Evolutionary conservation across 2,797 vertebrate species (phyloP).

Genomic region (Chaetophractus vellerosus): DNA sequence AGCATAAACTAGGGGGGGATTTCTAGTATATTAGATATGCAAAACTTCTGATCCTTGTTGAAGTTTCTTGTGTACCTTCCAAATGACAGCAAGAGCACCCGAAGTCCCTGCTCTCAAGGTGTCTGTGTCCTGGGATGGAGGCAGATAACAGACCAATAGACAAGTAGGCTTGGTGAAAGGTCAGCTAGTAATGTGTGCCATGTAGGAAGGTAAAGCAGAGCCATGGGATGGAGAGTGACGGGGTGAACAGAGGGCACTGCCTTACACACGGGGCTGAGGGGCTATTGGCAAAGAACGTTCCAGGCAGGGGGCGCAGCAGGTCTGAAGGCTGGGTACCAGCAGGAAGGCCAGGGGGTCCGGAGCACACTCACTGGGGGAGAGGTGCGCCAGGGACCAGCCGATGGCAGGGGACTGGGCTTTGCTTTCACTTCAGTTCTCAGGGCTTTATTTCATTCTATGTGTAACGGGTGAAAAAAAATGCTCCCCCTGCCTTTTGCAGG

Average conservation of each 20-base stretch:
- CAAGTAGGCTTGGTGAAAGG: neutral
- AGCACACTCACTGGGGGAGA: neutral
- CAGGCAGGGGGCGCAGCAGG: neutral
- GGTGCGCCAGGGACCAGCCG: rapidly evolving
- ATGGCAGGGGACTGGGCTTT: neutral
- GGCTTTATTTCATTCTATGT: neutral
- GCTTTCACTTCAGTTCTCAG: neutral
- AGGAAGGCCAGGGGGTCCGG: neutral
- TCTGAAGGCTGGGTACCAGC: no score
- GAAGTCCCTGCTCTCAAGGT: neutral
- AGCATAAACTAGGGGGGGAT: neutral
- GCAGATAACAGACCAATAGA: neutral
- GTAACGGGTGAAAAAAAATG: neutral
- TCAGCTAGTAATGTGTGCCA: neutral
- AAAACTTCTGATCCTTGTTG: neutral
- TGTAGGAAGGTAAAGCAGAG: neutral
- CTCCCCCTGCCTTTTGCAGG: neutral
- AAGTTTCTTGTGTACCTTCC: neutral
- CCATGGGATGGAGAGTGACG: neutral
- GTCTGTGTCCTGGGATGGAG: neutral
- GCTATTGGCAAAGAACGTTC: neutral
- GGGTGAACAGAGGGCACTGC: neutral
- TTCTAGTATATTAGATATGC: neutral
- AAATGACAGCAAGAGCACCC: neutral
- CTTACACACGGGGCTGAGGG: neutral